Conservation (phyloP, 2,113 vertebrate species). For the Pithys albifrons region DNA sequence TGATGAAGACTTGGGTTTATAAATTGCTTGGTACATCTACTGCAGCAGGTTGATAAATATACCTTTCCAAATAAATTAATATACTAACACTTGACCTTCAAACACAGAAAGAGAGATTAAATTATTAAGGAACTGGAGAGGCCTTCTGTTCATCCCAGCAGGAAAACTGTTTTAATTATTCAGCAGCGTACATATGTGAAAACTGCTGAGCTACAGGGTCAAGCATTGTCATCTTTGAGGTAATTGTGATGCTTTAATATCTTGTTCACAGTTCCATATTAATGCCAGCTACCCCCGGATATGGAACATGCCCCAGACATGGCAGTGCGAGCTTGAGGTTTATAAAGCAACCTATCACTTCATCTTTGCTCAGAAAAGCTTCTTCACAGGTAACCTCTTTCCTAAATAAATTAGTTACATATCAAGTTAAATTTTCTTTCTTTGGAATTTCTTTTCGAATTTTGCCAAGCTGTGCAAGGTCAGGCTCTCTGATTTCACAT, state of each 20-base stretch:
- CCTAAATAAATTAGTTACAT: background rate
- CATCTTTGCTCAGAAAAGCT: conserved; percentile 98
- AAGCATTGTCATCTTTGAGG: background rate
- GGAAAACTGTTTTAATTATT: conserved; percentile 67
- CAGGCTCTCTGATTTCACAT: background rate
- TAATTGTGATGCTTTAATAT: conserved; percentile 43
- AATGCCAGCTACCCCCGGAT: conserved; percentile 91
- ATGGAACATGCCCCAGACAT: conserved; percentile 98
- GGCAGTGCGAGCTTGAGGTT: conserved; percentile 97
- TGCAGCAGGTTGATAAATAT: background rate
- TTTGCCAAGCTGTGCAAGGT: background rate
- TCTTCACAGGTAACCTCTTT: conserved; percentile 88
- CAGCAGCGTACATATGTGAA: background rate
- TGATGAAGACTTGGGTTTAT: background rate
- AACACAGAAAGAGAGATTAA: conserved; percentile 21
- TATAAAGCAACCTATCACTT: conserved; percentile 99
- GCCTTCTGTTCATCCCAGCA: conserved; percentile 61
- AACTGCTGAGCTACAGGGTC: conserved; percentile 34
- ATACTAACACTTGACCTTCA: conserved; percentile 42
- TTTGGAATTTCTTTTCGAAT: background rate
- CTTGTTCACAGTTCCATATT: conserved; percentile 88
- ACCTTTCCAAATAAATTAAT: conserved; percentile 34
- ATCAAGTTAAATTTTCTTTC: background rate
- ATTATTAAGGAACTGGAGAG: conserved; percentile 45
- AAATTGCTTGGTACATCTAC: background rate